Evolutionary conservation across 2,888 invertebrate genomes (phyloP), one percentile per base, ranked within the genome.

Genomic region (Agrotis exclamationis): DNA sequence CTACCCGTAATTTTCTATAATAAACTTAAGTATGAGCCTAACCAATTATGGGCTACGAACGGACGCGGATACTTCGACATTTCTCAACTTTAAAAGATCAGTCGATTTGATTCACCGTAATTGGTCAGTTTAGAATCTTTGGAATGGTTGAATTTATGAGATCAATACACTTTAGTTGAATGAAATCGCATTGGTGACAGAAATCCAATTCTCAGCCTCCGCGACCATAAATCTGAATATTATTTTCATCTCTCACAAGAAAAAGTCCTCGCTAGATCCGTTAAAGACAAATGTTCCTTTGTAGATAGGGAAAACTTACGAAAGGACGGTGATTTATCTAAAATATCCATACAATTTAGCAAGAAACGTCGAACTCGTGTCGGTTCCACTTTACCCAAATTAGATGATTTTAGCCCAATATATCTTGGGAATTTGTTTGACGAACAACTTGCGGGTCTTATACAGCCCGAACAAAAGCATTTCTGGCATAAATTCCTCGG

Each of bases 321-420:
- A 89, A 92, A 93, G 92, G 91, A 92, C 90, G 91, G 89, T 93
- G 91, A 96, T 96, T 95, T 95, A 94, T 95, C 94, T 94, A 91
- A 94, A 95, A 96, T 94, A 95, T 93, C 93, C 93, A 93, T 94
- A 94, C 93, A 94, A 94, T 94, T 94, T 94, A 91, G 91, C 91
- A 88, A 87, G 91, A 92, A 91, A 92, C 86, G 93, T 95, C 94
- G 94, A 95, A 95, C 90, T 94, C 92, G 92, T 91, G 91, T 91
- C 93, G 92, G 90, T 91, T 89, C 92, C 93, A 95, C 94, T 95
- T 94, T 94, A 91, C 91, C 91, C 89, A 94, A 95, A 96, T 95
- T 95, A 95, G 94, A 94, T 93, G 92, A 94, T 93, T 94, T 91
- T 92, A 91, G 92, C 88, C 88, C 91, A 91, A 95, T 94, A 94